Evolutionary conservation across 2,797 vertebrate species (phyloP).

Genomic region (Spondyliosoma cantharus): DNA sequence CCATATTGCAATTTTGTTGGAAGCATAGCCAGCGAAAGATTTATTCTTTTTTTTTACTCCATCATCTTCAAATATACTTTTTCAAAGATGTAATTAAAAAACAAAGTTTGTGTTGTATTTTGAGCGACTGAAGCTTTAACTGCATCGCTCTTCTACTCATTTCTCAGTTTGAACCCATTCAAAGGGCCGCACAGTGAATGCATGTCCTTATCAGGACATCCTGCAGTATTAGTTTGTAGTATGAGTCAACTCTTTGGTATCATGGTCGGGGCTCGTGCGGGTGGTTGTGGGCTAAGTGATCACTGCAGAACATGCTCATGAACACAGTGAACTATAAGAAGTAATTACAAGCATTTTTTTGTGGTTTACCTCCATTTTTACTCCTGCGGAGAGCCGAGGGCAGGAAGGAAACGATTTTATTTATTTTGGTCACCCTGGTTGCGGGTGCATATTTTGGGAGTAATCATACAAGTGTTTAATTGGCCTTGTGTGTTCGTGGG

Average conservation of each 20-base stretch:
- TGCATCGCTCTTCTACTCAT: background rate
- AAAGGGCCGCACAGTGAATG: background rate
- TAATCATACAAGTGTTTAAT: conserved; percentile 27
- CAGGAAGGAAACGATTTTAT: conserved; percentile 17
- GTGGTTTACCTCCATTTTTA: conserved; percentile 10
- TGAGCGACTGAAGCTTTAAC: no score
- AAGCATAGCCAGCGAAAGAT: background rate
- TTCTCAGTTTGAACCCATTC: background rate
- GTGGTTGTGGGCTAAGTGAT: conserved; percentile 1
- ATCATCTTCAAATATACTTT: background rate
- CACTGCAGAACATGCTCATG: background rate
- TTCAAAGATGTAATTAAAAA: background rate
- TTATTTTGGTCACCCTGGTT: conserved; percentile 16
- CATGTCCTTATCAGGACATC: conserved; percentile 48
- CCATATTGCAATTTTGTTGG: background rate
- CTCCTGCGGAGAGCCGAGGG: background rate
- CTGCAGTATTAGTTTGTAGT: conserved; percentile 21
- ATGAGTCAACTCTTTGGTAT: conserved; percentile 61
- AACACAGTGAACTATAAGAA: conserved; percentile 2
- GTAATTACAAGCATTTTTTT: conserved; percentile 20
- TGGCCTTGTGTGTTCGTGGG: conserved; percentile 10
- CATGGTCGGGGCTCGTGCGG: background rate
- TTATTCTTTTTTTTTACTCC: background rate
- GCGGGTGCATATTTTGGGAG: conserved; percentile 7
- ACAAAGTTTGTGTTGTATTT: background rate